Evolutionary conservation across 2,797 vertebrate species (phyloP), one percentile per base, ranked within the genome.

Genomic region (Sebastes cheni): DNA sequence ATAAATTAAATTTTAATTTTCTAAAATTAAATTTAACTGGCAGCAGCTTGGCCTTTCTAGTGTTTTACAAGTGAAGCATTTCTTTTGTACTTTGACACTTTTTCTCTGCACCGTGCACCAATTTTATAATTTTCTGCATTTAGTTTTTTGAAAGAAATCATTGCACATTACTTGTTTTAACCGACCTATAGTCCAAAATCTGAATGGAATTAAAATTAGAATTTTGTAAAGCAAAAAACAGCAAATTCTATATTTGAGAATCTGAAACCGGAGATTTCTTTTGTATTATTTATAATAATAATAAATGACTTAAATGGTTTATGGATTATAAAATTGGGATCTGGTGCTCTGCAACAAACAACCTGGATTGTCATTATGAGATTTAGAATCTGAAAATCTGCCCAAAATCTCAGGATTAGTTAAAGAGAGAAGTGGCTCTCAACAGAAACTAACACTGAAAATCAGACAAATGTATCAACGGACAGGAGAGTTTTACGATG

Each of bases 1-100:
- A 36, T n/a, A 3, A 4, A 8, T 2, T 0, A 1, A 56, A 36
- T 25, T 4, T 1, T 2, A 5, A 46, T 20, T 50, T 46, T 18
- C 6, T n/a, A 46, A 72, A 50, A 23, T 54, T 23, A 27, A 36
- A 62, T 34, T 22, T 64, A 16, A 50, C 29, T 2, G 32, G 46
- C 42, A 74, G 9, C 69, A 61, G 34, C 32, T 9, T n/a, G 13
- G 50, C 22, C 29, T 42, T 54, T 42, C 1, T 60, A 16, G 22
- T 29, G 55, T 79, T 79, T 36, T 13, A 23, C 8, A 30, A 39
- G 4, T 12, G 3, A 62, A 60, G 30, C 10, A 9, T 18, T 59
- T 72, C 25, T 32, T 42, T 13, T 50, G 55, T 23, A 32, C 9
- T 25, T 50, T 7, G 39, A 67, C 54, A 52, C 46, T 2, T 56